Evolutionary conservation across 2,113 vertebrate species (phyloP).

Genomic region (Percopsis transmontana): DNA sequence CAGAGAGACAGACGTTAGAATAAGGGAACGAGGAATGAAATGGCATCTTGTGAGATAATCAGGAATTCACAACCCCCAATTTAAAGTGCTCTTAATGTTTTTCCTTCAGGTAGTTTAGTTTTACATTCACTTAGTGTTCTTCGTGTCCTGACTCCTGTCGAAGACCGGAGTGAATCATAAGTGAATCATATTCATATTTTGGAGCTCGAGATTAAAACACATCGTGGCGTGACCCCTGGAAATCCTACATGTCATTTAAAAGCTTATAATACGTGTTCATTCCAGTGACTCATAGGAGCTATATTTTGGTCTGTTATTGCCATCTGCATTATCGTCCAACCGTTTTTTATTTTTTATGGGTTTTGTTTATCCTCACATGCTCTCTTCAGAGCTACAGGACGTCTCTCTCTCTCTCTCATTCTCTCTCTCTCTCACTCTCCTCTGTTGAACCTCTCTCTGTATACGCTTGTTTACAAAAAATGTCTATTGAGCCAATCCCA

Average conservation of each 20-base stretch:
- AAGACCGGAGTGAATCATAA: background rate
- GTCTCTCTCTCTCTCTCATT: constrained; percentile 17
- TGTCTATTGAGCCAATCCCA: constrained; percentile 70
- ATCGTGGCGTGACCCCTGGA: constrained; percentile 40
- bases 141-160: too few species aligned
- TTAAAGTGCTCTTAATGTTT: too few species aligned
- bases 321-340: constrained; percentile 29
- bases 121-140: too few species aligned
- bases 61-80: too few species aligned
- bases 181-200: constrained; percentile 55
- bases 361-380: background rate
- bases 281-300: constrained; percentile 54
- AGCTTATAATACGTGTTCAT: constrained; percentile 51
- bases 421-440: constrained; percentile 11
- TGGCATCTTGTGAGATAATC: background rate
- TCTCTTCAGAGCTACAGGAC: background rate
- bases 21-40: constrained; percentile 5
- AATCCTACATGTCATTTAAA: constrained; percentile 39
- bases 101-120: too few species aligned
- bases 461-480: constrained; percentile 47
- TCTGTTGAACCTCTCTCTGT: constrained; percentile 37
- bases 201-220: constrained; percentile 19
- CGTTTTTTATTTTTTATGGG: constrained; percentile 42
- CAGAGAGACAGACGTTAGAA: constrained; percentile 3
- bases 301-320: constrained; percentile 56